A percentile compares a stretch with the other conserved stretches of the same genome.
Evolutionary conservation across 92 coral and sea anemone genomes (phyloP).

Genomic region (Zoanthus sociatus): DNA sequence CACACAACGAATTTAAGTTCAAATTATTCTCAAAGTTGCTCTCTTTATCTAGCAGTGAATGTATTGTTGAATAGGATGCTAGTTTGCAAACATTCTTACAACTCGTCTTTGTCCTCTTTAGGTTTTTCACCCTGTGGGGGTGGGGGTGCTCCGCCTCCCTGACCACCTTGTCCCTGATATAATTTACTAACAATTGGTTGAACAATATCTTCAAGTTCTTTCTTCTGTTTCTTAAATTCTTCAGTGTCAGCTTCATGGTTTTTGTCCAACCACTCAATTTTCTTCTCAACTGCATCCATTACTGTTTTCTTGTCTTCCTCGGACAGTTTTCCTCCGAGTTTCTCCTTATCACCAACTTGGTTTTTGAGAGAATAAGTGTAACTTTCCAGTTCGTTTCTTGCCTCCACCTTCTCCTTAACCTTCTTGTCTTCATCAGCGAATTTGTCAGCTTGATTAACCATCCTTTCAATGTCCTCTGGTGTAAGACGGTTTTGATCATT

Average conservation of each 20-base stretch:
- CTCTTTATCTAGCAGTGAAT: slow-evolving; percentile 19
- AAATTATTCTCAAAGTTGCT: slow-evolving; percentile 15
- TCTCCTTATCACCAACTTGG: slow-evolving; percentile 98
- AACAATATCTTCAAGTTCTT: slow-evolving; percentile 93
- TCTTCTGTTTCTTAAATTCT: slow-evolving; percentile 93
- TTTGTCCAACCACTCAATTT: slow-evolving; percentile 95
- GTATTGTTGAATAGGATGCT: neutral
- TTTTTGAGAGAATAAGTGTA: slow-evolving; percentile 96
- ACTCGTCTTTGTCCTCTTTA: slow-evolving; percentile 95
- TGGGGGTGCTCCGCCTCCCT: slow-evolving; percentile 66
- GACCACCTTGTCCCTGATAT: slow-evolving; percentile 97
- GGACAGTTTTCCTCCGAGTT: slow-evolving; percentile 95
- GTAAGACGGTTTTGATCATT: slow-evolving; percentile 97
- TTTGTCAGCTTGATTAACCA: slow-evolving; percentile 99
- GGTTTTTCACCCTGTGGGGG: slow-evolving; percentile 95
- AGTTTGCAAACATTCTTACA: slow-evolving; percentile 58
- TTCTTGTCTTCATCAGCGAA: slow-evolving; percentile 98
- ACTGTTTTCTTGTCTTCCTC: slow-evolving; percentile 97
- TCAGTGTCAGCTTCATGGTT: slow-evolving; percentile 90
- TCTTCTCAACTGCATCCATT: slow-evolving; percentile 86
- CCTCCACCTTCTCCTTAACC: slow-evolving; percentile 92
- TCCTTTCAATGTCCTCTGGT: slow-evolving; percentile 97
- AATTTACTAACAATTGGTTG: slow-evolving; percentile 98
- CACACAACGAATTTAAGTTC: neutral
- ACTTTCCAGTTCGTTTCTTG: slow-evolving; percentile 96